A percentile compares a stretch with the other conserved stretches of the same genome.
Conservation (phyloP, 2,888 invertebrate genomes). For the Drosophila putrida region DNA sequence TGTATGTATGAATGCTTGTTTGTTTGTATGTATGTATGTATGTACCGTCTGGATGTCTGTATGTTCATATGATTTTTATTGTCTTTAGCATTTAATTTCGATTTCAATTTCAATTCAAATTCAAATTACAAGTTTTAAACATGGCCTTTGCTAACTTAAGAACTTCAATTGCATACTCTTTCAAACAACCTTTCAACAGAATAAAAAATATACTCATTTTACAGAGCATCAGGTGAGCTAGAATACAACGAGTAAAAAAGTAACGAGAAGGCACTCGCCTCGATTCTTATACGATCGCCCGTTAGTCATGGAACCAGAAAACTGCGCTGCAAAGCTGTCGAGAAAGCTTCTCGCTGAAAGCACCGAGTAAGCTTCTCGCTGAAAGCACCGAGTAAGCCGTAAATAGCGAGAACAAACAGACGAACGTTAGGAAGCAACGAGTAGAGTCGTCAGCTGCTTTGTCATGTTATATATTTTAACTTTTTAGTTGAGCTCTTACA, state of each 20-base stretch:
- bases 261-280: slow-evolving; percentile 14
- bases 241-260: slow-evolving; percentile 8
- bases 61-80: slow-evolving; percentile 47
- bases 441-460: not conserved
- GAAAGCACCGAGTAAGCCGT: slow-evolving; percentile 11
- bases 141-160: slow-evolving; percentile 26
- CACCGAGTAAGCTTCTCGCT: not conserved
- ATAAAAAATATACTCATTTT: slow-evolving; percentile 16
- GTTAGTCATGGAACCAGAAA: not conserved
- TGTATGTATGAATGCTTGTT: slow-evolving; percentile 30
- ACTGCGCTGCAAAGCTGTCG: not conserved
- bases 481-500: not conserved
- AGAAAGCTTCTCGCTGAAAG: slow-evolving; percentile 1
- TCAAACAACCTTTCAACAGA: slow-evolving; percentile 2
- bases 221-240: slow-evolving; percentile 52
- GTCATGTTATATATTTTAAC: not conserved
- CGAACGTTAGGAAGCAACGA: not conserved
- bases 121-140: slow-evolving; percentile 23
- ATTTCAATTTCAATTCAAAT: slow-evolving; percentile 22
- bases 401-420: not conserved
- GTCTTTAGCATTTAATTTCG: slow-evolving; percentile 47
- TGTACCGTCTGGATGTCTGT: slow-evolving; percentile 32
- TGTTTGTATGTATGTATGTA: slow-evolving; percentile 41
- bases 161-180: slow-evolving; percentile 33
- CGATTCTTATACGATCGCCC: not conserved